Evolutionary conservation across 2,797 vertebrate species (phyloP).

Genomic region (Pempheris klunzingeri): DNA sequence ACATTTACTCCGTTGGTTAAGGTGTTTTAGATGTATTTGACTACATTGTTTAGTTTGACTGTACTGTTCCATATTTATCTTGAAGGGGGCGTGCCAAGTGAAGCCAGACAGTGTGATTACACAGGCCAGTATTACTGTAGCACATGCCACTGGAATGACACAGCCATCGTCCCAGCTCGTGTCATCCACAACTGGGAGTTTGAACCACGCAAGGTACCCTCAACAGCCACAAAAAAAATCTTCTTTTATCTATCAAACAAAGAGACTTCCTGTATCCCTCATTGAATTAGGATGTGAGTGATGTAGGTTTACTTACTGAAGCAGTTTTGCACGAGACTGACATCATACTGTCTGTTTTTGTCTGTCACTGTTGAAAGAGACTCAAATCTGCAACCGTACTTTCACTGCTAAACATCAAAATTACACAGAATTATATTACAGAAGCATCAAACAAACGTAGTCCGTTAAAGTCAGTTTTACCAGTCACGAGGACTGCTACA

Average conservation of each 20-base stretch:
- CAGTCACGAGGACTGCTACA: not conserved
- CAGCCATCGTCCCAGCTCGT: conserved; percentile 91
- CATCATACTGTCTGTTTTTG: not conserved
- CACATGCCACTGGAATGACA: conserved; percentile 98
- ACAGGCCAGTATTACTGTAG: conserved; percentile 97
- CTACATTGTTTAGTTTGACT: conserved; percentile 10
- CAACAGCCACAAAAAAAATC: not conserved
- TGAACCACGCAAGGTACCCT: conserved; percentile 91
- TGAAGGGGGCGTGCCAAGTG: conserved; percentile 91
- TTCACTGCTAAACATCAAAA: not conserved
- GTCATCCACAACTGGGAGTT: conserved; percentile 99
- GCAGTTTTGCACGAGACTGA: not conserved
- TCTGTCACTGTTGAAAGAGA: not conserved
- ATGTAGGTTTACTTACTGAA: not conserved
- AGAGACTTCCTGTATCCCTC: not conserved
- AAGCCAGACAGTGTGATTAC: conserved; percentile 97
- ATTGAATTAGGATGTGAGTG: too few species aligned
- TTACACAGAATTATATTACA: not conserved
- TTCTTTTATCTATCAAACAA: not conserved
- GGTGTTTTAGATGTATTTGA: not conserved
- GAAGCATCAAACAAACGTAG: not conserved
- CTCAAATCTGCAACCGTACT: not conserved
- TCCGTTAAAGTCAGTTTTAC: not conserved
- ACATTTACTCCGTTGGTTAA: not conserved
- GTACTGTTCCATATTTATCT: conserved; percentile 22